These are phyloP conservation scores for Folsomia manolachei DNA, from an alignment of 2,888 invertebrate species.

Conservation along the genomic window DNA sequence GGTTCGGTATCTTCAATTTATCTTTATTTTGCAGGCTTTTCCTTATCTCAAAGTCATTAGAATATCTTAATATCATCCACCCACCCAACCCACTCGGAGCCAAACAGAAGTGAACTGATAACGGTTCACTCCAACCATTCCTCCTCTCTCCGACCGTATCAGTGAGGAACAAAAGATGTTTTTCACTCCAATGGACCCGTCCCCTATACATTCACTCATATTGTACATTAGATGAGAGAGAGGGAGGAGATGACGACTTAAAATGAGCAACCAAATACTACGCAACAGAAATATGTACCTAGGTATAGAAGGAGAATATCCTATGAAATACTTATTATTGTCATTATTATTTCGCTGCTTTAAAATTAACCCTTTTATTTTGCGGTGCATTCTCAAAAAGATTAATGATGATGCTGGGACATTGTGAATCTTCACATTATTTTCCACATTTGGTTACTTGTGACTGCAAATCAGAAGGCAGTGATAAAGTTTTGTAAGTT, in stretches of 20 bases:
- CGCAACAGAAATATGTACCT: too few species aligned
- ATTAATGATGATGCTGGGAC: too few species aligned
- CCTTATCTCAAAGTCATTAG: slow-evolving; percentile 53
- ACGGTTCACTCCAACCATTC: slow-evolving; percentile 42
- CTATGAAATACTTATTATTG: slow-evolving; percentile 15
- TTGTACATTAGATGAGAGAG: too few species aligned
- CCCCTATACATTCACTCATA: neutral
- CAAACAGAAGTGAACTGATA: slow-evolving; percentile 51
- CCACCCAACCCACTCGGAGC: slow-evolving; percentile 51
- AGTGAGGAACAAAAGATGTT: slow-evolving; percentile 47
- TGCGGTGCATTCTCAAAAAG: too few species aligned
- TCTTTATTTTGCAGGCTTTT: slow-evolving; percentile 52
- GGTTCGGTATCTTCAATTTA: slow-evolving; percentile 50
- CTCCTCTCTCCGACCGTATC: slow-evolving; percentile 41
- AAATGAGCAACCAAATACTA: neutral
- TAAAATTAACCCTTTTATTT: slow-evolving; percentile 19
- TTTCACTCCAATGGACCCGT: slow-evolving; percentile 42
- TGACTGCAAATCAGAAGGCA: too few species aligned
- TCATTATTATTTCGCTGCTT: slow-evolving; percentile 14
- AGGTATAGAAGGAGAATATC: slow-evolving; percentile 6
- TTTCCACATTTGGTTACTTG: too few species aligned
- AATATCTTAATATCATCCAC: slow-evolving; percentile 54
- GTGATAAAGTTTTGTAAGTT: too few species aligned
- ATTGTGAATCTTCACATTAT: too few species aligned
- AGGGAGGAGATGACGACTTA: neutral